Evolutionary conservation across 2,888 invertebrate genomes (phyloP).

Genomic region (Neoascia interrupta): DNA sequence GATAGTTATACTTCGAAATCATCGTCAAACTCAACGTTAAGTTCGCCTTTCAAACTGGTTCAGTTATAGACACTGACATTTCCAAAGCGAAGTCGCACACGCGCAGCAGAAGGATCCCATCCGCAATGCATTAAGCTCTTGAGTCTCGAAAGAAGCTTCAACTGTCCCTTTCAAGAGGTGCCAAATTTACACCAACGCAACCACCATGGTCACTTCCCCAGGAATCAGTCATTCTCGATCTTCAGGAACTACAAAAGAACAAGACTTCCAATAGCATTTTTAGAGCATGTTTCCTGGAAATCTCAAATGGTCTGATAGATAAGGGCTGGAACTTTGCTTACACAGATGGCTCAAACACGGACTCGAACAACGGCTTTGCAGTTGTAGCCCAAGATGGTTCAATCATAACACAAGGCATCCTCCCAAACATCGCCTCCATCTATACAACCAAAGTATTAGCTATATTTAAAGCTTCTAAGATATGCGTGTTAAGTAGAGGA

Average conservation of each 20-base stretch:
- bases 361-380: neutral
- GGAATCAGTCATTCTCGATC: neutral
- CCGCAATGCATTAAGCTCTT: neutral
- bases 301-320: neutral
- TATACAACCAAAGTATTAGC: neutral
- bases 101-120: neutral
- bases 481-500: too few relatives aligned
- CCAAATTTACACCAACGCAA: neutral
- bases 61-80: neutral
- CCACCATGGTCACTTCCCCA: neutral
- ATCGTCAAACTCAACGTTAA: neutral
- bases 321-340: neutral
- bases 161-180: neutral
- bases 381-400: neutral
- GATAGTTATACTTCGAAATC: neutral
- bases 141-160: neutral
- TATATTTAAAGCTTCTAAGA: neutral
- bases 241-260: constrained; percentile 3
- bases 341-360: neutral
- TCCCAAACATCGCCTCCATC: constrained; percentile 5
- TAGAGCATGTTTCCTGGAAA: neutral
- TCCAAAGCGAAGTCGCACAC: neutral
- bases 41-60: neutral
- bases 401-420: constrained; percentile 7
- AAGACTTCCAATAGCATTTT: neutral